These are phyloP conservation scores for Ataeniobius toweri DNA, from an alignment of 2,797 vertebrate genomes.

Conservation along the genomic window DNA sequence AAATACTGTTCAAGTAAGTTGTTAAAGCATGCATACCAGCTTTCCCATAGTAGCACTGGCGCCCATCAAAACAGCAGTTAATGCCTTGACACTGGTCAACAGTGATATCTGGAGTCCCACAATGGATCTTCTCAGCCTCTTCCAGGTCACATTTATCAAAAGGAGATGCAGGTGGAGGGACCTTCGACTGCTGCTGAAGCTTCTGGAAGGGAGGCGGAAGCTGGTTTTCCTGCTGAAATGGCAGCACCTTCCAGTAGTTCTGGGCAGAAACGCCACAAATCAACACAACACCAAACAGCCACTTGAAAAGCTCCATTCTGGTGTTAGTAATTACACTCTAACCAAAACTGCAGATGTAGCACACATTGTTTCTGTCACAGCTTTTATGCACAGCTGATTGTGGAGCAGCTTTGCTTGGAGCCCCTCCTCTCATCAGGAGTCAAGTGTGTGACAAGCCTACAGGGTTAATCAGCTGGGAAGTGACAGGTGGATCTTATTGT, in stretches of 20 bases:
- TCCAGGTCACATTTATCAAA: slow-evolving; percentile 67
- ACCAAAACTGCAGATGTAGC: slow-evolving; percentile 12
- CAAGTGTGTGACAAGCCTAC: slow-evolving; percentile 61
- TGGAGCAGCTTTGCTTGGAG: slow-evolving; percentile 16
- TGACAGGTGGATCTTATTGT: slow-evolving; percentile 67
- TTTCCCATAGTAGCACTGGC: slow-evolving; percentile 75
- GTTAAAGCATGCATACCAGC: slow-evolving; percentile 56
- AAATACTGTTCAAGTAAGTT: too few relatives aligned
- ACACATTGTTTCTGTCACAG: neutral
- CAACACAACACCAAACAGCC: slow-evolving; percentile 47
- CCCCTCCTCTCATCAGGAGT: slow-evolving; percentile 59
- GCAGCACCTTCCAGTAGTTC: slow-evolving; percentile 26
- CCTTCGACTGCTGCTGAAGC: slow-evolving; percentile 13
- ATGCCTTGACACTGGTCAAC: slow-evolving; percentile 67
- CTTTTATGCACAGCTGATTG: slow-evolving; percentile 58
- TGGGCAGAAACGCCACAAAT: slow-evolving; percentile 36
- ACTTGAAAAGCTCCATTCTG: slow-evolving; percentile 52
- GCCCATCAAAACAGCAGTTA: slow-evolving; percentile 75
- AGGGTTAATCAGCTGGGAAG: slow-evolving; percentile 62
- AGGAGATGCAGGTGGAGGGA: slow-evolving; percentile 18
- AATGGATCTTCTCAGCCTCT: slow-evolving; percentile 62
- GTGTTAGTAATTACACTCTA: slow-evolving; percentile 17
- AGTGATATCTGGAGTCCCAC: slow-evolving; percentile 63
- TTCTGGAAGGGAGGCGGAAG: slow-evolving; percentile 4
- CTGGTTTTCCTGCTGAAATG: slow-evolving; percentile 14